Percentiles rank a stretch among this genome's conserved stretches.
phyloP scores from a whole-genome alignment of 2,888 invertebrate genomes.

The Brachyopa scutellaris region DNA sequence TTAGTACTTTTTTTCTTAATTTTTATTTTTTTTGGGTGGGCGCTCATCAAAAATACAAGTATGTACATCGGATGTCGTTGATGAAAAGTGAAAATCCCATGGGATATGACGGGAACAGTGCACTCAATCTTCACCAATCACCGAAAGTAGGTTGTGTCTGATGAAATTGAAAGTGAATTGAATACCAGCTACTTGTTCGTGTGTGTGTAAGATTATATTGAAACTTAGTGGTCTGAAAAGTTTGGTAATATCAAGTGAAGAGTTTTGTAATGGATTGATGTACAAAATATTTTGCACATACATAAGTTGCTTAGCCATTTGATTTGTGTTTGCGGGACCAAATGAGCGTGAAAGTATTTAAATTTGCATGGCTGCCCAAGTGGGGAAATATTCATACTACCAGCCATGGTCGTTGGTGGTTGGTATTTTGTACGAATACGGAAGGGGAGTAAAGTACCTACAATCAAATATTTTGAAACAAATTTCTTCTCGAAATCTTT shows the following conservation, averaged over 20 bases:
- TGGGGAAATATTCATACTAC: neutral
- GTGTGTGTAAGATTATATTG: neutral
- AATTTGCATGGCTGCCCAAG: slow-evolving; percentile 29
- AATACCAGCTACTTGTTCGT: neutral
- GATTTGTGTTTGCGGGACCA: slow-evolving; percentile 21
- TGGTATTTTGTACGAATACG: neutral
- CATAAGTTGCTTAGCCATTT: neutral
- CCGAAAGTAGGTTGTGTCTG: slow-evolving; percentile 16
- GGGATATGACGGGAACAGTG: slow-evolving; percentile 42
- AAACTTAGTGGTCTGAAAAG: slow-evolving; percentile 60
- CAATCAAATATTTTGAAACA: too few species aligned
- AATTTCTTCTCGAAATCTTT: too few species aligned
- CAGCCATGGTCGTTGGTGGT: neutral
- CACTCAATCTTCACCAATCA: slow-evolving; percentile 25
- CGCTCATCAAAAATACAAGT: neutral
- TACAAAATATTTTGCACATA: slow-evolving; percentile 14
- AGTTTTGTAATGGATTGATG: slow-evolving; percentile 44
- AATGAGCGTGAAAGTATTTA: slow-evolving; percentile 61
- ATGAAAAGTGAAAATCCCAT: slow-evolving; percentile 47
- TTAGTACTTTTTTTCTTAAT: slow-evolving; percentile 78
- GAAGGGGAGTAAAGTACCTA: too few species aligned
- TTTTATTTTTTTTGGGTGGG: neutral
- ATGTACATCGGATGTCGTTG: slow-evolving; percentile 2
- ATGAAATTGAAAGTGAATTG: slow-evolving; percentile 58
- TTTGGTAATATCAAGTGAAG: slow-evolving; percentile 48